These are phyloP conservation scores for Aplysina aerophoba DNA, from an alignment of 37 sponge, comb jelly and placozoan genomes.

Conservation along the genomic window DNA sequence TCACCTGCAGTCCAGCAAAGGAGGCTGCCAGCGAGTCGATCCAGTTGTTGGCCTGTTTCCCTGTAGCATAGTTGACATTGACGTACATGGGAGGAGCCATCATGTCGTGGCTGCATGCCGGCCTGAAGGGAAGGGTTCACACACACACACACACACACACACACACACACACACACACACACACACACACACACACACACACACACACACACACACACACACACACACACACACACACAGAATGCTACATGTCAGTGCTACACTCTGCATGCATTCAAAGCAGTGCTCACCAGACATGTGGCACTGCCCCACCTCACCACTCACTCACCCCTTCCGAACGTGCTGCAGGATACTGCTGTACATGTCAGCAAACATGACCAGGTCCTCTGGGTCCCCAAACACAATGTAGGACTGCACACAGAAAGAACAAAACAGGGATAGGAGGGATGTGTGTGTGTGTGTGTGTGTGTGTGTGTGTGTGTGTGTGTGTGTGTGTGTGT, in stretches of 20 bases:
- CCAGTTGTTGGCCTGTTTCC: constrained; percentile 82
- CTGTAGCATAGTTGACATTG: constrained; percentile 92
- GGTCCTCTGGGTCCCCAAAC: constrained; percentile 91
- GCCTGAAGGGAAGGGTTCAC: constrained; percentile 31
- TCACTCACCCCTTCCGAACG: constrained; percentile 73
- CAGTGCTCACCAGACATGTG: no score
- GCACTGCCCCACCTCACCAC: no score
- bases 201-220: constrained; percentile 2
- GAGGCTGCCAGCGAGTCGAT: constrained; percentile 93
- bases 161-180: neutral
- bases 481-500: no score
- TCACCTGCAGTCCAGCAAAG: constrained; percentile 90
- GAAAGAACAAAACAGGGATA: constrained; percentile 1
- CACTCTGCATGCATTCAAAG: no score
- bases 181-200: neutral
- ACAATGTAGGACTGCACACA: constrained; percentile 77
- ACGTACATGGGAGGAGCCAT: constrained; percentile 59
- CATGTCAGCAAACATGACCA: constrained; percentile 81
- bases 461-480: no score
- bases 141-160: neutral
- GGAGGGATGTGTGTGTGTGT: neutral
- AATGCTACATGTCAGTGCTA: no score
- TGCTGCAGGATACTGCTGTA: constrained; percentile 83
- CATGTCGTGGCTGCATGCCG: constrained; percentile 46
- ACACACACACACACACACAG: neutral